phyloP scores from a whole-genome alignment of 2,888 invertebrate species.

The Volucella inflata region DNA sequence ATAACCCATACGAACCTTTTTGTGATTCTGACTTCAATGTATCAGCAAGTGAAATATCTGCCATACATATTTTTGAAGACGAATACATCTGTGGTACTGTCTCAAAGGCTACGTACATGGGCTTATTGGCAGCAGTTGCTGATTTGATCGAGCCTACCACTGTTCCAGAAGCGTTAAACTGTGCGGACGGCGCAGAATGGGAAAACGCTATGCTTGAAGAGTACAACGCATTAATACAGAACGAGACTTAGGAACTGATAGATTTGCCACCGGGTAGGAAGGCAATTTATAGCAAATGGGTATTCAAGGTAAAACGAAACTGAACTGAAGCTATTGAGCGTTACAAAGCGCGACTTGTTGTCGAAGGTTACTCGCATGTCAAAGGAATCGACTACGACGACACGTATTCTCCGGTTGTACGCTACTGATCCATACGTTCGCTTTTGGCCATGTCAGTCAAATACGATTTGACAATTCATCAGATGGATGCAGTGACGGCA shows the following conservation, averaged over 20 bases:
- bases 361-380: slow-evolving; percentile 65
- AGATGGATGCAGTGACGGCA: slow-evolving; percentile 63
- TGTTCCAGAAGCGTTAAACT: slow-evolving; percentile 14
- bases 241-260: slow-evolving; percentile 38
- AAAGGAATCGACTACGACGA: slow-evolving; percentile 63
- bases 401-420: slow-evolving; percentile 45
- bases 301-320: slow-evolving; percentile 48
- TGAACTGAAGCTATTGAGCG: slow-evolving; percentile 55
- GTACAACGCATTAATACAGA: too few species aligned
- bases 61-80: too few species aligned
- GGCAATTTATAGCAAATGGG: slow-evolving; percentile 59
- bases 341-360: slow-evolving; percentile 54
- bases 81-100: too few species aligned
- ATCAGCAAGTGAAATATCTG: too few species aligned
- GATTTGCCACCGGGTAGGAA: slow-evolving; percentile 50
- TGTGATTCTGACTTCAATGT: too few species aligned
- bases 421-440: slow-evolving; percentile 37
- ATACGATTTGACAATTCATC: slow-evolving; percentile 37
- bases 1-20: too few species aligned
- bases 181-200: not conserved
- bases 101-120: too few species aligned
- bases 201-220: too few species aligned
- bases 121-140: not conserved
- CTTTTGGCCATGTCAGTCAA: slow-evolving; percentile 35
- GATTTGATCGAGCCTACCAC: not conserved